A percentile compares a stretch with the other conserved stretches of the same genome.
Conservation (phyloP, 2,113 vertebrate species). For the Strigops habroptila region DNA sequence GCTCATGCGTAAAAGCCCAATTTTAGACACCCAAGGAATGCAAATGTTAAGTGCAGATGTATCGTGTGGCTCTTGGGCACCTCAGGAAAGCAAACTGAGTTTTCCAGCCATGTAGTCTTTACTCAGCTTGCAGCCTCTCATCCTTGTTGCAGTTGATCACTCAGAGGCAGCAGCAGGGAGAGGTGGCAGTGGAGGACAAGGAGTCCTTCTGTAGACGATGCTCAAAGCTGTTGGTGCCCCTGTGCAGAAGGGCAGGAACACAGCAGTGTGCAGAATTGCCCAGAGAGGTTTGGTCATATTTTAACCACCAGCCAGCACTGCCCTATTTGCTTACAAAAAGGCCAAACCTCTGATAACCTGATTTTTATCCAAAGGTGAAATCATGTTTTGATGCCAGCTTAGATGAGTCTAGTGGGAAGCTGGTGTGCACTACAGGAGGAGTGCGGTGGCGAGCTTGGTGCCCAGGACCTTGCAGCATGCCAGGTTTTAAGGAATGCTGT, state of each 20-base stretch:
- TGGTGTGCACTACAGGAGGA: not conserved
- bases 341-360: not conserved
- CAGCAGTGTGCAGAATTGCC: rapidly evolving
- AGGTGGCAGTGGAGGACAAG: too few species aligned
- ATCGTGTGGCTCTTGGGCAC: not conserved
- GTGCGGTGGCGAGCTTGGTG: rapidly evolving
- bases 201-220: not conserved
- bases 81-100: not conserved
- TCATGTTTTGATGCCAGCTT: rapidly evolving
- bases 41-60: too few species aligned
- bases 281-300: not conserved
- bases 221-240: not conserved
- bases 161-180: not conserved
- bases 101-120: not conserved
- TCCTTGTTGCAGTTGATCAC: not conserved
- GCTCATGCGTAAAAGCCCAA: not conserved
- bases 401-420: not conserved
- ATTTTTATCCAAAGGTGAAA: not conserved
- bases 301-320: not conserved
- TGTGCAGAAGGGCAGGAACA: not conserved
- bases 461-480: too few species aligned
- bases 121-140: not conserved
- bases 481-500: too few species aligned
- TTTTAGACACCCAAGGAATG: not conserved
- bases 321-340: not conserved